These are phyloP conservation scores for Sinella curviseta DNA, from an alignment of 1,140 invertebrate species.

Conservation along the genomic window DNA sequence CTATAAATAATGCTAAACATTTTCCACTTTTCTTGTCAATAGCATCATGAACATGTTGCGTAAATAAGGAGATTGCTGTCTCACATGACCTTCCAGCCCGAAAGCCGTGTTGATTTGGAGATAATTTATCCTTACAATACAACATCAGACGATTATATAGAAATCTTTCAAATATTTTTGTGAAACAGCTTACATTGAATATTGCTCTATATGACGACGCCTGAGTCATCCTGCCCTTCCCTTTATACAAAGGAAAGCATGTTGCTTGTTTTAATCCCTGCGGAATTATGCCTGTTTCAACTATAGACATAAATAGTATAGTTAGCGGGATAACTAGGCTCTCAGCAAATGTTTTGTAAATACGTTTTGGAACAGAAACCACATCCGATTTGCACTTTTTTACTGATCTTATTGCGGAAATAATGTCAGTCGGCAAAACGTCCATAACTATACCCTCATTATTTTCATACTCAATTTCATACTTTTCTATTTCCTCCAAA, in stretches of 20 bases:
- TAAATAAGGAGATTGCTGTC: background rate
- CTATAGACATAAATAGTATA: background rate
- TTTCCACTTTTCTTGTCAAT: background rate
- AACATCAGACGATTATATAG: background rate
- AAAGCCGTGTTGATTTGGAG: conserved; percentile 17
- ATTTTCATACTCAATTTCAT: background rate
- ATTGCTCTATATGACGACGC: conserved; percentile 9
- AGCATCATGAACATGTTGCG: background rate
- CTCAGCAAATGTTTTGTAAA: background rate
- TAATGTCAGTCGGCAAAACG: background rate
- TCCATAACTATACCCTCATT: background rate
- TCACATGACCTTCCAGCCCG: background rate
- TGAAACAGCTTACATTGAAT: background rate
- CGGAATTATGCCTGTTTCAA: background rate
- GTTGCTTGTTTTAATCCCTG: background rate
- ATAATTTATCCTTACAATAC: background rate
- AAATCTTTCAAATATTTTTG: conserved; percentile 30
- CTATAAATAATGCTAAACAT: too few species aligned
- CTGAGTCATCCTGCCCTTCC: background rate
- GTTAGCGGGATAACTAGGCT: background rate
- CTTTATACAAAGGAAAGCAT: conserved; percentile 27
- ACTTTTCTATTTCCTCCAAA: background rate
- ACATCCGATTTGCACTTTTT: background rate
- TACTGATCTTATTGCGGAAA: background rate
- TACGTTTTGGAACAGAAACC: background rate